Evolutionary conservation across 2,888 invertebrate species (phyloP).

Genomic region (Eurytoma adleriae): DNA sequence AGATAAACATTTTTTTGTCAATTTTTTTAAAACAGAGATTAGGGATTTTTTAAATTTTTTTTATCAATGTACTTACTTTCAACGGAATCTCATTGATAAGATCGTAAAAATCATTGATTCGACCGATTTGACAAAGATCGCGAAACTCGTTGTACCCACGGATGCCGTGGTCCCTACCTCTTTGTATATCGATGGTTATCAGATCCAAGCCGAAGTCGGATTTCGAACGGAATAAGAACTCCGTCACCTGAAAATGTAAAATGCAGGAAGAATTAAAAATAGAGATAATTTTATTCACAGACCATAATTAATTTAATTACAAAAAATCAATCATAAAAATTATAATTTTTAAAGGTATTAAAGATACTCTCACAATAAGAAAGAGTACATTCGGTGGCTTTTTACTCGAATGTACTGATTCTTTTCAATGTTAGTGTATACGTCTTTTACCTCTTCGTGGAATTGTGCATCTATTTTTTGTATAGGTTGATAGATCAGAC

Average conservation of each 20-base stretch:
- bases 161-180: slow-evolving; percentile 82
- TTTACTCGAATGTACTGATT: too few relatives aligned
- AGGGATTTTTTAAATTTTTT: neutral
- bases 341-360: too few relatives aligned
- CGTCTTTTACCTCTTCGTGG: slow-evolving; percentile 75
- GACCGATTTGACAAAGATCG: slow-evolving; percentile 72
- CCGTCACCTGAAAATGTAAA: slow-evolving; percentile 67
- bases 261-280: neutral
- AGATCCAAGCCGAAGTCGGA: slow-evolving; percentile 79
- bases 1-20: neutral
- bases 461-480: slow-evolving; percentile 79
- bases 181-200: slow-evolving; percentile 81
- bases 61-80: slow-evolving; percentile 64
- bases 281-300: too few relatives aligned
- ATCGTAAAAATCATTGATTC: slow-evolving; percentile 70
- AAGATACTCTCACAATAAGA: too few relatives aligned
- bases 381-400: neutral
- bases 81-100: slow-evolving; percentile 70
- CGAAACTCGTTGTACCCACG: slow-evolving; percentile 82
- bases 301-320: too few relatives aligned
- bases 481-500: slow-evolving; percentile 78
- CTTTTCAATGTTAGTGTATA: too few relatives aligned
- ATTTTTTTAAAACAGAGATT: too few relatives aligned
- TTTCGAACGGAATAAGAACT: slow-evolving; percentile 69
- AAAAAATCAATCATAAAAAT: neutral